These are phyloP conservation scores for Beroe forskalii DNA, from an alignment of 37 sponge, comb jelly and placozoan species.

Conservation along the genomic window DNA sequence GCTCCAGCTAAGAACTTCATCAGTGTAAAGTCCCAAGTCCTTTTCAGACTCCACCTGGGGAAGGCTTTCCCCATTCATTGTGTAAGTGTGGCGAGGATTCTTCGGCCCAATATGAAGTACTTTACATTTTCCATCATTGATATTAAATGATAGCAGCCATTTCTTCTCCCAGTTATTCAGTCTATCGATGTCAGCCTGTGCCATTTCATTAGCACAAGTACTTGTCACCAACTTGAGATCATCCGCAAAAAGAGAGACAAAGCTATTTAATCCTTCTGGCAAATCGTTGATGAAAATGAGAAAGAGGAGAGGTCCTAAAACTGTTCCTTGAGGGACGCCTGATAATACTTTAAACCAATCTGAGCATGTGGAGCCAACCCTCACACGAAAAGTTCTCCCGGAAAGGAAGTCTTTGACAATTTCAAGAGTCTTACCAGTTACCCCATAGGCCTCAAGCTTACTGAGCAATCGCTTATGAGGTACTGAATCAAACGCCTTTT, in stretches of 20 bases:
- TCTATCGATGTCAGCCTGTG: conserved; percentile 17
- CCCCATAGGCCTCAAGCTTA: neutral
- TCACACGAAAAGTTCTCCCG: neutral
- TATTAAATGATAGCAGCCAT: conserved; percentile 17
- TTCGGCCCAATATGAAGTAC: neutral
- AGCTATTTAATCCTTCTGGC: neutral
- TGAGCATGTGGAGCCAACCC: conserved; percentile 7
- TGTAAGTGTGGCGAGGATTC: neutral
- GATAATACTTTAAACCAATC: conserved; percentile 5
- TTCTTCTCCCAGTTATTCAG: conserved; percentile 9
- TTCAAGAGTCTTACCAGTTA: neutral
- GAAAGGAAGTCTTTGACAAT: neutral
- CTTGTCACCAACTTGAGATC: conserved; percentile 4
- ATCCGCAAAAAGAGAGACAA: conserved; percentile 35
- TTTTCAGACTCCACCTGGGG: neutral
- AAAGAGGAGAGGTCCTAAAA: conserved; percentile 7
- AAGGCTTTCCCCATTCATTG: neutral
- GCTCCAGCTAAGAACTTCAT: neutral
- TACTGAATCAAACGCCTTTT: conserved; percentile 34
- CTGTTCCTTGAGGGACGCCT: conserved; percentile 34
- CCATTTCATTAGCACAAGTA: neutral
- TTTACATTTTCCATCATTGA: conserved; percentile 19
- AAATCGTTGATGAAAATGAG: conserved; percentile 10
- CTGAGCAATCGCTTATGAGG: neutral
- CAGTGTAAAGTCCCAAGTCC: neutral